Evolutionary conservation across 2,888 invertebrate genomes (phyloP).

Genomic region (Auanema freiburgensis): DNA sequence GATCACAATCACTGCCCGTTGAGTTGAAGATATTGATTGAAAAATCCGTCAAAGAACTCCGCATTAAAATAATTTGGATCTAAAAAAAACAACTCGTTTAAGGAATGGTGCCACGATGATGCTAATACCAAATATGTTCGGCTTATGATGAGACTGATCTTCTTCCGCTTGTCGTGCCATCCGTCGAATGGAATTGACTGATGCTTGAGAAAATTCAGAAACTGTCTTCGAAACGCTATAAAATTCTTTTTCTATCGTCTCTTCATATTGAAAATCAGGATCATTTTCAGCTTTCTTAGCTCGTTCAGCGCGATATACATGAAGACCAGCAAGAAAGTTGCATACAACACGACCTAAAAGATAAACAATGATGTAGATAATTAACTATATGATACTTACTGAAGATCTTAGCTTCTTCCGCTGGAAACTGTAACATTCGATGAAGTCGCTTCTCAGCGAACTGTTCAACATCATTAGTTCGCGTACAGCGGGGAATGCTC

Average conservation of each 20-base stretch:
- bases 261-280: slow-evolving; percentile 21
- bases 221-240: slow-evolving; percentile 25
- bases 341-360: slow-evolving; percentile 60
- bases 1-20: too few relatives aligned
- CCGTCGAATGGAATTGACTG: slow-evolving; percentile 19
- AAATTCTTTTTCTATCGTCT: slow-evolving; percentile 34
- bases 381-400: slow-evolving; percentile 22
- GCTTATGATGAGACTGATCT: slow-evolving; percentile 7
- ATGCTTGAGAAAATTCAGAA: slow-evolving; percentile 10
- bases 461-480: slow-evolving; percentile 31
- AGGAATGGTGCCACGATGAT: slow-evolving; percentile 1
- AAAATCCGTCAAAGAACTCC: slow-evolving; percentile 44
- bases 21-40: slow-evolving; percentile 20
- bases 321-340: slow-evolving; percentile 60
- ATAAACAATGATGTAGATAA: background rate
- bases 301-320: slow-evolving; percentile 37
- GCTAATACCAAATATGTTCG: slow-evolving; percentile 27
- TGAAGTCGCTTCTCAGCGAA: slow-evolving; percentile 32
- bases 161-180: slow-evolving; percentile 27
- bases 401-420: slow-evolving; percentile 37
- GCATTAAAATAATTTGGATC: slow-evolving; percentile 43
- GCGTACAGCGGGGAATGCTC: slow-evolving; percentile 42
- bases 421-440: slow-evolving; percentile 35
- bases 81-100: slow-evolving; percentile 9
- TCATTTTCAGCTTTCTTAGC: slow-evolving; percentile 11